Base-by-base conservation (phyloP, 1,140 invertebrate genomes). In the Trachelipus rathkii region DNA sequence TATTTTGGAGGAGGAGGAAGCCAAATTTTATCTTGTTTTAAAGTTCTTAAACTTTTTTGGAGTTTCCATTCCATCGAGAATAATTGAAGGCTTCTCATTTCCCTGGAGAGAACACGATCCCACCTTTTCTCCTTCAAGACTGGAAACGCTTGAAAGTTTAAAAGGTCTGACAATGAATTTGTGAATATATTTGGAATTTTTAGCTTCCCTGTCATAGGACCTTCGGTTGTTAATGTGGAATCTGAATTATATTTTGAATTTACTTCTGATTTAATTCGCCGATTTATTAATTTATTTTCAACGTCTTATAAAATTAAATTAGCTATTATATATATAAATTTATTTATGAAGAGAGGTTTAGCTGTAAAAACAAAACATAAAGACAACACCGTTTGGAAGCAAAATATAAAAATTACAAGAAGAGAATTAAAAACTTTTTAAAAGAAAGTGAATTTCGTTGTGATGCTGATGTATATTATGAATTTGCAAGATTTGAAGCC, bases 381-480 rank as follows among this genome's bases (percentile, higher is more conserved):
- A 19, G 72, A 73, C 66, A 81, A 73, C 43, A 77, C 21, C 77
- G 75, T 53, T 60, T 74, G 44, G 76, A 70, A 44, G 24, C 71
- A 19, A 60, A 68, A n/a, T 24, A 23, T 9, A 85, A 85, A 69
- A 82, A 84, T 71, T 74, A 84, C 7, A 84, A 83, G 73, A 86
- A 85, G 78, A 81, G 83, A 78, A 79, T 82, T 24, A 85, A 87
- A 82, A 82, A 80, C 72, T 67, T 87, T 19, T 78, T 87, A 19
- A 85, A 85, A 79, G 82, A 84, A 78, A 79, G 82, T 10, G 81
- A 83, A 44, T 86, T 85, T 78, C 81, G 86, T 69, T 86, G 84
- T 72, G 84, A 85, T 76, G 79, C 87, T 10, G 67, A 79, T n/a
- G 68, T 87, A 15, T 87, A 86, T 85, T 79, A 80, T 70, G 81